Evolutionary conservation across 2,888 invertebrate genomes (phyloP).

Genomic region (Drosophila longiperda): DNA sequence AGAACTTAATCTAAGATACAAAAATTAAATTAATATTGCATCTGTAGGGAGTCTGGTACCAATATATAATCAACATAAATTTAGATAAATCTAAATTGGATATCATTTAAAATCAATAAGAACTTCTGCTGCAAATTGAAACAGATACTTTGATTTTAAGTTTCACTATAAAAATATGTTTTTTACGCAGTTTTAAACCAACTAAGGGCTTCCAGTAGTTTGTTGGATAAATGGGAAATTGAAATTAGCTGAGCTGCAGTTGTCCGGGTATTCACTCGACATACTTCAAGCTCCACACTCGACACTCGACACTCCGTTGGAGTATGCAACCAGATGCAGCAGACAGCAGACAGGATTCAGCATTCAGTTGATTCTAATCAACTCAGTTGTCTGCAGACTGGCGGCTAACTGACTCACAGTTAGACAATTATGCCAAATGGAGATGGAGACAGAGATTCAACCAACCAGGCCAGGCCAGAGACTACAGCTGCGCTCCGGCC

Average conservation of each 20-base stretch:
- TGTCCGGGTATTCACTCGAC: neutral
- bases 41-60: neutral
- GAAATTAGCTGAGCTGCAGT: constrained; percentile 39
- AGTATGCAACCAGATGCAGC: constrained; percentile 15
- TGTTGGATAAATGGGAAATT: constrained; percentile 31
- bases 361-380: constrained; percentile 65
- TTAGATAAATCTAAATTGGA: neutral
- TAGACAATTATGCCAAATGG: constrained; percentile 53
- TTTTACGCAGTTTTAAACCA: neutral
- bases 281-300: neutral
- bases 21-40: neutral
- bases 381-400: constrained; percentile 54
- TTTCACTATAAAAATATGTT: neutral
- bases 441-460: constrained; percentile 17
- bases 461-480: constrained; percentile 3
- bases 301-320: constrained; percentile 11
- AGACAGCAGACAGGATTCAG: constrained; percentile 27
- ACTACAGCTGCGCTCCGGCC: constrained; percentile 43
- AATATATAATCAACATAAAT: neutral
- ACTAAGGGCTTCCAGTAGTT: neutral
- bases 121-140: neutral
- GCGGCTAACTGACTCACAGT: constrained; percentile 57
- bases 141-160: no score
- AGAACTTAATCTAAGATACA: neutral
- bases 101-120: neutral